Evolutionary conservation across 2,113 vertebrate species (phyloP), one percentile per base, ranked within the genome.

Genomic region (Oostethus manadensis): DNA sequence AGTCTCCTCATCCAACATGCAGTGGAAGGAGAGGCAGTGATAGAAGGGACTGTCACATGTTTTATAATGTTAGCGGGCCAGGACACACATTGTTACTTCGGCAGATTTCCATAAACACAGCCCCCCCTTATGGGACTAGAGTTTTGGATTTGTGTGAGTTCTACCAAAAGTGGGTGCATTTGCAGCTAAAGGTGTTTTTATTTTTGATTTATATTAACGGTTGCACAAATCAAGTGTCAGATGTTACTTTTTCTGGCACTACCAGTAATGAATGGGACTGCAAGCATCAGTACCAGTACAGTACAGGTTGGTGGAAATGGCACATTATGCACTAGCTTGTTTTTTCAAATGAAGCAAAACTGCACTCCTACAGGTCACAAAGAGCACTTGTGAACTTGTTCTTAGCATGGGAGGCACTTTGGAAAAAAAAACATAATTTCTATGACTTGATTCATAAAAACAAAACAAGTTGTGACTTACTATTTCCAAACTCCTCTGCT

Each of bases 311-410:
- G 5, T 69, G 48, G 55, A 79, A 82, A 78, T 75, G 71, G 76
- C 69, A 60, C 11, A 79, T 84, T 76, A 84, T 64, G 75, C 81
- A 74, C 51, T 57, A 60, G 54, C 46, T 70, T 56, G 57, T 67
- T 80, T 47, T 62, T 42, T 45, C 16, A 66, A 77, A 58, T 73
- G 51, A 71, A 35, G 58, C 58, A 44, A 78, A 79, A 66, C 64
- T 56, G 44, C 59, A 71, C 26, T 44, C 29, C 66, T 66, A 60
- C 26, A 56, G 71, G 63, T 79, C 58, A 76, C 53, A 70, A 56
- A 71, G 58, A 67, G 55, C 17, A 67, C 66, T 73, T 72, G 66
- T 68, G 59, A 63, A 33, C 64, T 47, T 74, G 53, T 58, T 54
- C 64, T 70, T 72, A 74, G 65, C 70, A 70, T 63, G 70, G 73